These are phyloP conservation scores for Jordanella pulchra DNA, from an alignment of 2,797 vertebrate species.

Conservation along the genomic window DNA sequence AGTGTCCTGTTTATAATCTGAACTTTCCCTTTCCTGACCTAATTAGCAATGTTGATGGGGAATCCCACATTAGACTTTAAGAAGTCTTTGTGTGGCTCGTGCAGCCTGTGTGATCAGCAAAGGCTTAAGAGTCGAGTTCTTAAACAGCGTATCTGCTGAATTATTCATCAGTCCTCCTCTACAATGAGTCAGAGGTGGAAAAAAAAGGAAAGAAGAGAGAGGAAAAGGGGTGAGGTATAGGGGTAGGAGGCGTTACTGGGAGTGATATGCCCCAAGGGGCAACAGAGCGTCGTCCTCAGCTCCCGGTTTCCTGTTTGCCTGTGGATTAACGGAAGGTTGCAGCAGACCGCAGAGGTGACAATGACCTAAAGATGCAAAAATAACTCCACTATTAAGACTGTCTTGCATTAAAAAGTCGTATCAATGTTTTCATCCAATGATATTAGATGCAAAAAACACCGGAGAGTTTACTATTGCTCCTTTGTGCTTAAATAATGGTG, in stretches of 20 bases:
- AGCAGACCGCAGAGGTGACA: slow-evolving; percentile 37
- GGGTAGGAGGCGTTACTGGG: slow-evolving; percentile 45
- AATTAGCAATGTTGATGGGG: slow-evolving; percentile 49
- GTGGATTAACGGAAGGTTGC: slow-evolving; percentile 17
- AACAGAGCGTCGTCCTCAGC: slow-evolving; percentile 36
- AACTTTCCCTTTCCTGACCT: slow-evolving; percentile 26
- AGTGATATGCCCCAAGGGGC: slow-evolving; percentile 56
- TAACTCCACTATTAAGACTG: slow-evolving; percentile 1
- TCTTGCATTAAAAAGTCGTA: not conserved
- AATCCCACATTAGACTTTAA: slow-evolving; percentile 45
- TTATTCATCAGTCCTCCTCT: slow-evolving; percentile 76
- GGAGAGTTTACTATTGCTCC: too few relatives aligned
- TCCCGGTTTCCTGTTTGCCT: slow-evolving; percentile 51
- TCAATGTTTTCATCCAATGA: slow-evolving; percentile 19
- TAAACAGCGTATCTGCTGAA: slow-evolving; percentile 64
- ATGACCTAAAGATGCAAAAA: slow-evolving; percentile 2
- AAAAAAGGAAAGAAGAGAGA: slow-evolving; percentile 62
- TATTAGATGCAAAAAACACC: not conserved
- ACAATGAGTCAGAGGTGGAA: slow-evolving; percentile 77
- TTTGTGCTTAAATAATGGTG: too few relatives aligned
- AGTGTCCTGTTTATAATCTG: slow-evolving; percentile 7
- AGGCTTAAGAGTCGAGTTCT: slow-evolving; percentile 57
- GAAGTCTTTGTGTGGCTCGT: slow-evolving; percentile 30
- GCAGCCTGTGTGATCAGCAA: slow-evolving; percentile 41
- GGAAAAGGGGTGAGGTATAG: slow-evolving; percentile 29